Base-by-base conservation (phyloP, 2,797 vertebrate genomes). In the Sphenopsis melanotis region DNA sequence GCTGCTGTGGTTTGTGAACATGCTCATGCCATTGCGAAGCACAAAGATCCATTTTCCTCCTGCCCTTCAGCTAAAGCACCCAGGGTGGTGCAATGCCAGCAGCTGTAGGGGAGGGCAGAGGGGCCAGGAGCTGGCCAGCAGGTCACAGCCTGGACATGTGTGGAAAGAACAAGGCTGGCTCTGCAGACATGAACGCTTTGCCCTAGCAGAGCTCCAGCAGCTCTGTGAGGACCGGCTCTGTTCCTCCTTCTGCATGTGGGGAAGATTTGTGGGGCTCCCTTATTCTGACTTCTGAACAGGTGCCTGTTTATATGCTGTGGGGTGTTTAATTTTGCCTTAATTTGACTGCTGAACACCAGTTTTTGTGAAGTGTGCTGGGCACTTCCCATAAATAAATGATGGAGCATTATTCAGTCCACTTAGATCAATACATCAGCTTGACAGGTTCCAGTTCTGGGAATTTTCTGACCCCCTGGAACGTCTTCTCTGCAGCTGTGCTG, bases 361-460 rank as follows among this genome's bases (percentile, higher is more conserved):
- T 96, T 93, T 94, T 92, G 93, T 94, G 90, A 94, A 91, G 88
- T 89, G 92, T 69, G 78, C 74, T 1, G 30, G 89, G 63, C 74
- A 79, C 77, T 94, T 97, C 77, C 79, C 80, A 80, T 95, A 89
- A 95, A 96, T 95, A 95, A 96, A 94, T 95, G 86, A 96, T 90
- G 71, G 77, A 79, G 55, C 89, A 70, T 96, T 91, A 90, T 96
- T 95, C 89, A 91, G 95, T 94, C 91, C 93, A 91, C 93, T 94
- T 88, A 96, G 80, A 94, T 96, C 95, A 94, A 92, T 96, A 94
- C 87, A 87, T 91, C 87, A 91, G 87, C 64, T 83, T 94, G 94
- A 96, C 93, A 90, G 68, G 92, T 89, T 91, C 80, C 91, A 91
- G 75, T 90, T 93, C 88, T 84, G 87, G 91, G 95, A 93, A 96